phyloP scores from a whole-genome alignment of 1,140 invertebrate genomes.

The Lordiphosa mommai region DNA sequence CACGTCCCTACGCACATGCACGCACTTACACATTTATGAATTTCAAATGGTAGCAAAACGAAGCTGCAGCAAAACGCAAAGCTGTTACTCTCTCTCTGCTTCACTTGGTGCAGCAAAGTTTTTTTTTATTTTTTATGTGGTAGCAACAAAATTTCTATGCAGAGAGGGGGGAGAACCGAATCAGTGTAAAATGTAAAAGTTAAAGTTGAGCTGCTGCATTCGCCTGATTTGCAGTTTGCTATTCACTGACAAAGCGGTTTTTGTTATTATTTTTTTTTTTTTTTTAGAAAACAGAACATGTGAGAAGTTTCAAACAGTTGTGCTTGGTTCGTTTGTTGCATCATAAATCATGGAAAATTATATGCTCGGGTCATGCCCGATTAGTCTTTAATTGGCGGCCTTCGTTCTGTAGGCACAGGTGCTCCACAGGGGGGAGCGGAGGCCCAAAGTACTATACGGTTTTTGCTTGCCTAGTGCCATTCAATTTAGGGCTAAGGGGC shows the following conservation, averaged over 20 bases:
- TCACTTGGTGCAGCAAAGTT: conserved; percentile 10
- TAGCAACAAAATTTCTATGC: not conserved
- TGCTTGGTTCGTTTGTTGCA: conserved; percentile 38
- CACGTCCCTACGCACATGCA: not conserved
- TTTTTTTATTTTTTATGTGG: conserved; percentile 11
- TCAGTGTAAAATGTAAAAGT: conserved; percentile 33
- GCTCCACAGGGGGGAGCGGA: conserved; percentile 20
- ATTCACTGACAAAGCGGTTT: conserved; percentile 17
- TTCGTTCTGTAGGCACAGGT: conserved; percentile 69
- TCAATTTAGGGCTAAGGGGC: conserved; percentile 55
- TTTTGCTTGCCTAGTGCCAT: conserved; percentile 45
- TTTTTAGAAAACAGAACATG: conserved; percentile 19
- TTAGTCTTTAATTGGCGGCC: conserved; percentile 71
- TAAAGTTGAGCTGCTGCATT: conserved; percentile 22
- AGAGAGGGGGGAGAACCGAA: conserved; percentile 21
- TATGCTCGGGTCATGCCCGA: conserved; percentile 52
- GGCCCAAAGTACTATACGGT: conserved; percentile 59
- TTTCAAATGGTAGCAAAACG: conserved; percentile 70
- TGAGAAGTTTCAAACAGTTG: conserved; percentile 55
- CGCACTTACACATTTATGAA: conserved; percentile 46
- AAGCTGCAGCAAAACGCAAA: conserved; percentile 64
- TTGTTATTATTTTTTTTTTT: conserved; percentile 2
- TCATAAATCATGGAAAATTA: conserved; percentile 56
- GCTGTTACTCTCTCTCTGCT: conserved; percentile 52
- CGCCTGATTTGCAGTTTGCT: conserved; percentile 32